Conservation (phyloP, 2,113 vertebrate species). For the Trachemys scripta region DNA sequence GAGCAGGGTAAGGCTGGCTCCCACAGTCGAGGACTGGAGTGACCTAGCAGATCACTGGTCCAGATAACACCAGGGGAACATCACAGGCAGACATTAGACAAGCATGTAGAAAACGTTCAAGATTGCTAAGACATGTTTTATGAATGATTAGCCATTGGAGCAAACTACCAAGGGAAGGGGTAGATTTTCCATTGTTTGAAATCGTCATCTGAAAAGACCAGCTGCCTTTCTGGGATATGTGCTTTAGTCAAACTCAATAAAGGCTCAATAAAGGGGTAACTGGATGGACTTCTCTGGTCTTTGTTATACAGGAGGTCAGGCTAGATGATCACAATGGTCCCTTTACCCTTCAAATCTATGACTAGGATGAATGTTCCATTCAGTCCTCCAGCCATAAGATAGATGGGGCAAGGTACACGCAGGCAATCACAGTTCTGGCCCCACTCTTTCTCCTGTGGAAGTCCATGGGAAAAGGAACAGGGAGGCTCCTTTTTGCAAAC, state of each 20-base stretch:
- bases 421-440: not conserved
- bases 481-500: not conserved
- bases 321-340: not conserved
- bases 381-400: not conserved
- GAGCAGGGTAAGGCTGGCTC: too few relatives aligned
- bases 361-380: not conserved
- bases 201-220: not conserved
- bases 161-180: not conserved
- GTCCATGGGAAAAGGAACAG: not conserved
- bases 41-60: too few relatives aligned
- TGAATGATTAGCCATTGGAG: not conserved
- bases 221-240: not conserved
- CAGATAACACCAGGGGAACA: too few relatives aligned
- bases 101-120: not conserved
- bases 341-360: not conserved
- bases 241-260: not conserved
- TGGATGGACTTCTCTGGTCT: not conserved
- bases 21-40: too few relatives aligned
- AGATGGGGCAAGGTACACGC: not conserved
- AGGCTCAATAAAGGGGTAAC: not conserved
- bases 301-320: accelerated
- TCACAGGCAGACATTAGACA: not conserved
- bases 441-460: not conserved
- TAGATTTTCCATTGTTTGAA: not conserved
- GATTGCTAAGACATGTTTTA: not conserved